Conservation (phyloP, 2,888 invertebrate species). For the Nineta flava region DNA sequence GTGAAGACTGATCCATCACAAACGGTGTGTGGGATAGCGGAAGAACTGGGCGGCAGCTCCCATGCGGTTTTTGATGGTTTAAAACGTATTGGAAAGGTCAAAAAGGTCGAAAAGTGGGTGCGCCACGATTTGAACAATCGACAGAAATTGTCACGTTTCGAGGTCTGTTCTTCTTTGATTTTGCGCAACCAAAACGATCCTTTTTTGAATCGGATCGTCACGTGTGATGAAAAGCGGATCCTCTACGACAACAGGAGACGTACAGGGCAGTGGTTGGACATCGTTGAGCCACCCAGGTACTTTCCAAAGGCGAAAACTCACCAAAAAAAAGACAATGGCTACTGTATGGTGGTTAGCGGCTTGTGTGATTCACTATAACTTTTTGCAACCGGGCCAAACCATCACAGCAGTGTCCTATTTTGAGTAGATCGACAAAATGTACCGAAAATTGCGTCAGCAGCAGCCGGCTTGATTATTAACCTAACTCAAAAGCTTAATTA, state of each 20-base stretch:
- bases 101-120: too few relatives aligned
- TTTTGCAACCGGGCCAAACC: not conserved
- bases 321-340: not conserved
- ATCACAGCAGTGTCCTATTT: not conserved
- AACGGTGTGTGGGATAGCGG: too few relatives aligned
- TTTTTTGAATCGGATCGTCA: not conserved
- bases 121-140: too few relatives aligned
- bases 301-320: not conserved
- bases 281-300: not conserved
- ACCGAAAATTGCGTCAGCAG: not conserved
- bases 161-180: conserved; percentile 6
- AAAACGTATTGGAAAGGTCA: too few relatives aligned
- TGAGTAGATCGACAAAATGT: not conserved
- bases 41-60: too few relatives aligned
- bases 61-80: too few relatives aligned
- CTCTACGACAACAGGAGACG: not conserved
- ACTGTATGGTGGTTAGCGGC: not conserved
- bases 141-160: too few relatives aligned
- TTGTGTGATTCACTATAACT: not conserved
- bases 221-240: not conserved
- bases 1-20: too few relatives aligned
- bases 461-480: too few relatives aligned
- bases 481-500: too few relatives aligned
- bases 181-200: not conserved
- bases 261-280: not conserved